Base-by-base conservation (phyloP, 1,140 invertebrate species). In the Megalopta genalis region DNA sequence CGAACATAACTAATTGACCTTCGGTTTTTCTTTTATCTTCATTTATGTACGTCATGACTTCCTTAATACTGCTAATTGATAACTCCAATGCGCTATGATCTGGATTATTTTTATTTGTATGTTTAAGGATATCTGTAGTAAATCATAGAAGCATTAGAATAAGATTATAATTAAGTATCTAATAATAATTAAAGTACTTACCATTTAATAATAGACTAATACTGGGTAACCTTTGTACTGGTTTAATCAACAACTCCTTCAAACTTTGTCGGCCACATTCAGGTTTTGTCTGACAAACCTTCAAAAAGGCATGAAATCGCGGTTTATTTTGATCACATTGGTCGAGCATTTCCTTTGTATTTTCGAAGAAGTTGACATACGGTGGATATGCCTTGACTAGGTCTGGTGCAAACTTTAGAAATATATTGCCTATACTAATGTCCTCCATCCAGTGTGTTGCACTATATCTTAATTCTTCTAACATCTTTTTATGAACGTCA, bases 351-450 rank as follows among this genome's bases (percentile, higher is more conserved):
- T 98, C 97, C 92, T 99, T 99, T 89, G 98, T 98, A 90, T 98
- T 97, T 92, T 99, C 98, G 92, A 99, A 99, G 91, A 97, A 99
- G 93, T 99, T 99, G 16, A 99, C 96, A 93, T 99, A 99, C 9
- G 98, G 97, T 66, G 98, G 98, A 94, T 99, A 99, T 0, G 98
- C 97, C 92, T 98, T 98, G 65, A 97, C 94, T 82, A 99, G 93
- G 89, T 96, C 96, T 37, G 95, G 94, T 62, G 95, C 95, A 90
- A 97, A 97, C 91, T 96, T 96, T 18, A 98, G 94, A 88, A 99
- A 96, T 81, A 99, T 96, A 88, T 97, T 95, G 10, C 98, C 98
- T 87, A 99, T 97, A 86, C 95, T 95, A 83, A 95, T 95, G 86
- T 98, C 97, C 89, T 98, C 98, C 66, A 94, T 95, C 97, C 97